Percentiles rank a stretch among this genome's conserved stretches.
Conservation (phyloP, 53 echinoderm and acorn worm species). For the Pentamera pediparva region DNA sequence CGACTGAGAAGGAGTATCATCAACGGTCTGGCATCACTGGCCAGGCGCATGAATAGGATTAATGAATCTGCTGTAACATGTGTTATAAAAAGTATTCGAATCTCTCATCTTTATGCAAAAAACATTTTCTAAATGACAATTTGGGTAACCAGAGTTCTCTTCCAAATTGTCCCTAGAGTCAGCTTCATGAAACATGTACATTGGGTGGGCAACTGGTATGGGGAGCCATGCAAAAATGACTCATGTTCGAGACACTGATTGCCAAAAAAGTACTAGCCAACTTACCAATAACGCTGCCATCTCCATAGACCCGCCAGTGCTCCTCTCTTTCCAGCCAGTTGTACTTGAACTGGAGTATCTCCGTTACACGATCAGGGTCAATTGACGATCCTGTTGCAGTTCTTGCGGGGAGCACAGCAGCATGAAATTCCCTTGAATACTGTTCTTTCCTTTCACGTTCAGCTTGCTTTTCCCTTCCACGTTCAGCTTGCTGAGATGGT, state of each 20-base stretch:
- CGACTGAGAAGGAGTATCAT: too few species aligned
- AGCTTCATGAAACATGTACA: constrained; percentile 60
- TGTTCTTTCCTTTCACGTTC: constrained; percentile 23
- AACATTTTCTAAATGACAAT: not conserved
- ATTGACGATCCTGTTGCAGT: constrained; percentile 55
- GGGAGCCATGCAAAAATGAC: not conserved
- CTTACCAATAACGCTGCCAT: constrained; percentile 57
- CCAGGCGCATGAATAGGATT: too few species aligned
- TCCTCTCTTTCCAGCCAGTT: constrained; percentile 7
- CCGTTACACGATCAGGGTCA: constrained; percentile 40
- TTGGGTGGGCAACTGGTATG: constrained; percentile 22
- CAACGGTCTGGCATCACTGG: too few species aligned
- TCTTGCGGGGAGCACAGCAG: constrained; percentile 36
- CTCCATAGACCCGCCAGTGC: constrained; percentile 32
- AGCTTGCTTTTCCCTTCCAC: too few species aligned
- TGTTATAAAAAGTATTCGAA: constrained; percentile 23
- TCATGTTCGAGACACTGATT: constrained; percentile 37
- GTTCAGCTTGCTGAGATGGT: constrained; percentile 19
- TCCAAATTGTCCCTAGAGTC: constrained; percentile 67
- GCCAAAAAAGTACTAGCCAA: constrained; percentile 38
- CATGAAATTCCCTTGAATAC: constrained; percentile 36
- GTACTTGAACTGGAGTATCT: constrained; percentile 49
- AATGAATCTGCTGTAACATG: constrained; percentile 60
- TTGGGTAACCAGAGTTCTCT: constrained; percentile 39
- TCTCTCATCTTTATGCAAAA: not conserved